These are phyloP conservation scores for Astyanax mexicanus DNA, from an alignment of 2,797 vertebrate genomes.

Conservation along the genomic window DNA sequence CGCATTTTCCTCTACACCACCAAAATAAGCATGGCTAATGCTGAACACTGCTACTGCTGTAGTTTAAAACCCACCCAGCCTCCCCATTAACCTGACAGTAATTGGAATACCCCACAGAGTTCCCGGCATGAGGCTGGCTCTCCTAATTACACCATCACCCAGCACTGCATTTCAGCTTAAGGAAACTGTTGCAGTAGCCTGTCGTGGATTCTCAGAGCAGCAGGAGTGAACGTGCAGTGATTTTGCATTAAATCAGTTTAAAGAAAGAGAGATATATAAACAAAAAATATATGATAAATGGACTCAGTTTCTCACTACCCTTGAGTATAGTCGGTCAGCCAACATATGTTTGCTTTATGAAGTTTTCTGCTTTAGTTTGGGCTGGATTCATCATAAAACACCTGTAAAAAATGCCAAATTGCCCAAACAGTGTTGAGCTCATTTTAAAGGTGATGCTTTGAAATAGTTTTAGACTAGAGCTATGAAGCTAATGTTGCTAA, in stretches of 20 bases:
- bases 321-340: background rate
- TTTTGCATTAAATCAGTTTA: background rate
- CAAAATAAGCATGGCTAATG: constrained; percentile 73
- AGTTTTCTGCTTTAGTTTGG: too few relatives aligned
- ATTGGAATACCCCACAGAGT: constrained; percentile 79
- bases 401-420: too few relatives aligned
- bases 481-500: too few relatives aligned
- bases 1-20: constrained; percentile 20
- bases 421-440: too few relatives aligned
- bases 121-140: constrained; percentile 74
- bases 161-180: constrained; percentile 33
- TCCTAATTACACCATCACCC: constrained; percentile 72
- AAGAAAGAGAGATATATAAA: background rate
- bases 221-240: background rate
- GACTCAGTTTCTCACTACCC: too few relatives aligned
- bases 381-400: too few relatives aligned
- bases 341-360: too few relatives aligned
- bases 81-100: constrained; percentile 78
- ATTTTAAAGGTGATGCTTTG: too few relatives aligned
- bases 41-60: constrained; percentile 70
- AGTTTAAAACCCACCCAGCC: constrained; percentile 60
- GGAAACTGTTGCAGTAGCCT: constrained; percentile 64
- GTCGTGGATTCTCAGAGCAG: background rate
- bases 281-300: background rate
- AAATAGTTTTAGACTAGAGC: too few relatives aligned